Base-by-base conservation (phyloP, 2,888 invertebrate species). In the Artemia sp. region DNA sequence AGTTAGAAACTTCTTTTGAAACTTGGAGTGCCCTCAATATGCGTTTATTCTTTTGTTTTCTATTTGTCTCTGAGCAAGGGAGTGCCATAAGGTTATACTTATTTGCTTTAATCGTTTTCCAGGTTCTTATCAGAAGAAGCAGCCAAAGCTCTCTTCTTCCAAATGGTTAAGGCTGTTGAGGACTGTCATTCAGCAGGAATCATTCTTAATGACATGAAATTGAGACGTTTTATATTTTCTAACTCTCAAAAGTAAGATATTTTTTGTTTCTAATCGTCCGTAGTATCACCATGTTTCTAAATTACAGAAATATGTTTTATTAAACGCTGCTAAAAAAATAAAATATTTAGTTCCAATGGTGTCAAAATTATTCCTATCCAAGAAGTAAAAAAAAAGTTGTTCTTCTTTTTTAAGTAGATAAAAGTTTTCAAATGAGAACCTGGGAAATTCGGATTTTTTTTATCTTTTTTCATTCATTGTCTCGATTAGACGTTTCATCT, bases 181-280 rank as follows among this genome's bases (percentile, higher is more conserved):
- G 64, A 58, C 64, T 58, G 64, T 24, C 64, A 58, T 24, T 58
- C 64, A 24, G 64, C 64, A n/a, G 64, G 64, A 8, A 58, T 58
- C 64, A 24, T 58, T 24, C 64, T 58, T 24, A 58, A 58, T 10
- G 64, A 58, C 11, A 58, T 58, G 64, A 58, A 58, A 24, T 24
- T 58, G 64, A 8, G 64, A 58, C 64, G 64, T n/a, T 58, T 58
- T 24, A 58, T 58, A n/a, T 58, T 58, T 24, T 58, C 64, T 24
- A 58, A 58, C 24, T 19, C 24, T 58, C 14, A 24, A 10, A 58
- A 58, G 64, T 58, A 58, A 58, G 64, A 19, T 58, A 8, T 58
- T 10, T 2, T 58, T 19, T 8, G 8, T 19, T 58, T 58, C 1
- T 58, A 24, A 7, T 10, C 64, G 38, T 38, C 38, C 38, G 5